Evolutionary conservation across 2,888 invertebrate species (phyloP).

Genomic region (Vanessa cardui): DNA sequence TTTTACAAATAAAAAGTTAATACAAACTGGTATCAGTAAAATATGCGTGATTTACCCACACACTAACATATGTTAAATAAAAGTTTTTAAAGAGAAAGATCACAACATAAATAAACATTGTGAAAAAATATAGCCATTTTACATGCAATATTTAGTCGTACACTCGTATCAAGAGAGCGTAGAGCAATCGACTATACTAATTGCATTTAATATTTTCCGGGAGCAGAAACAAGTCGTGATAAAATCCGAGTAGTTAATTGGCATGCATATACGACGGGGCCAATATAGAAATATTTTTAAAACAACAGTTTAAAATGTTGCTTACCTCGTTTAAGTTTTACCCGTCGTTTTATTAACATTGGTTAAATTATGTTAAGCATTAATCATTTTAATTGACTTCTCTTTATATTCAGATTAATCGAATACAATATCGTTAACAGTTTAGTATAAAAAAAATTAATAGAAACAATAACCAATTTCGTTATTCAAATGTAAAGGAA

Average conservation of each 20-base stretch:
- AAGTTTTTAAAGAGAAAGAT: background rate
- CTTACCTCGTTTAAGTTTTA: background rate
- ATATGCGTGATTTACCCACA: too few relatives aligned
- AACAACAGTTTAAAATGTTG: conserved; percentile 8
- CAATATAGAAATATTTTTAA: background rate
- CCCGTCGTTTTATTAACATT: background rate
- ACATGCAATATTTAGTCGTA: conserved; percentile 5
- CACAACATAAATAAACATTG: background rate
- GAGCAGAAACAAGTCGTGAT: conserved; percentile 21
- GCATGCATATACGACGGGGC: conserved; percentile 3
- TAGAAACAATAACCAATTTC: too few relatives aligned
- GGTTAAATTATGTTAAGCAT: background rate
- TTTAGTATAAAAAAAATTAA: too few relatives aligned
- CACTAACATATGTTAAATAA: too few relatives aligned
- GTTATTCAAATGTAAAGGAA: too few relatives aligned
- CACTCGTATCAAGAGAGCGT: conserved; percentile 9
- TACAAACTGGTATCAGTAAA: too few relatives aligned
- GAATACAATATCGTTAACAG: too few relatives aligned
- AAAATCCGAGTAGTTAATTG: conserved; percentile 21
- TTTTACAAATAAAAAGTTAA: too few relatives aligned
- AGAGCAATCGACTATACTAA: conserved; percentile 15
- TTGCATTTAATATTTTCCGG: conserved; percentile 25
- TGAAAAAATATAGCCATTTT: background rate
- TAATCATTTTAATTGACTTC: too few relatives aligned
- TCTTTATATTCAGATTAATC: too few relatives aligned